Evolutionary conservation across 2,888 invertebrate genomes (phyloP), one percentile per base, ranked within the genome.

Genomic region (Brachynemurus nebulosus): DNA sequence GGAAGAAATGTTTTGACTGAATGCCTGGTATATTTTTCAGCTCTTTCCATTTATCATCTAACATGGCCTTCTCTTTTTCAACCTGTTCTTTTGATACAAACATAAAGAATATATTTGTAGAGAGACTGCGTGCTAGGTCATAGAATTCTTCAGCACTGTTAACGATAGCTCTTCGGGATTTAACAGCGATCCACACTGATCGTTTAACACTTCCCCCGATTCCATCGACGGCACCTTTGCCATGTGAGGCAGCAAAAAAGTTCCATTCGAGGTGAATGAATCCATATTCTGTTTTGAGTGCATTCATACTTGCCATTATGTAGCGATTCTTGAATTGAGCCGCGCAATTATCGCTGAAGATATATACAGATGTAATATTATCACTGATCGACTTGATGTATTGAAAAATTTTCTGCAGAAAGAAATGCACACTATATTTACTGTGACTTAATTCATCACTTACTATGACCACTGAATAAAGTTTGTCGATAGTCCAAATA

Each of bases 161-260:
- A 47, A 45, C 41, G 20, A 42, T 45, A n/a, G 35, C 40, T 49
- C 30, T 25, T 11, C 52, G 47, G 19, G 50, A 45, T 45, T 52
- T 52, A 44, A 53, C 51, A 8, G 48, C 23, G 27, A 47, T 50
- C 52, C 38, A 44, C 44, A 44, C 44, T 41, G 40, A 44, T 44
- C 44, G 39, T 44, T 44, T 52, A 30, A 52, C 51, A 49, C 48
- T 49, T 47, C 51, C 51, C 11, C 47, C 49, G 18, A 51, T 42
- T 46, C 53, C 50, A 48, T 54, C 51, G 27, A 54, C 50, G 19
- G 50, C 51, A 49, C 52, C 50, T 50, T 50, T 25, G 8, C 27
- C 27, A 25, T 25, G 27, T 9, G 27, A 25, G 27, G 27, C 27
- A 25, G 27, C 27, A 11, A 25, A 53, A 46, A 51, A 50, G 35